Base-by-base conservation (phyloP, 2,797 vertebrate species). In the Lindbergichthys nudifrons region DNA sequence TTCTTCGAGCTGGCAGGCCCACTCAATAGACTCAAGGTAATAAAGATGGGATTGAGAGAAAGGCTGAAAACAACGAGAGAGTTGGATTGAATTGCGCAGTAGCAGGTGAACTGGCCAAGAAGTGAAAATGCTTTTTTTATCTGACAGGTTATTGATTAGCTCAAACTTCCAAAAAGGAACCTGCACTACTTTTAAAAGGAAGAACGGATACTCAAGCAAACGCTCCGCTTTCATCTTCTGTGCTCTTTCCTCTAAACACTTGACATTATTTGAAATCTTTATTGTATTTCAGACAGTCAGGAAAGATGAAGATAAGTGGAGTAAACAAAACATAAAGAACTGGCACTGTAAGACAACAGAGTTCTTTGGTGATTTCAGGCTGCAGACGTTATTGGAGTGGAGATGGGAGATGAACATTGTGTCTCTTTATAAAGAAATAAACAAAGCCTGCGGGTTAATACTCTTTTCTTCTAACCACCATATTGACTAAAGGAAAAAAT, bases 141-240 rank as follows among this genome's bases (percentile, higher is more conserved):
- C 74, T 87, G 86, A 88, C 90, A 85, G 84, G 50, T 86, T 90
- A 93, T 92, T 89, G 89, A 93, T 92, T 64, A 83, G 18, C 51
- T 91, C 75, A 83, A 83, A 87, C 82, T 80, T 87, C 83, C 70
- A 65, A 75, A 87, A 89, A 87, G 63, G 74, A 81, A 77, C 53
- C 57, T 54, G 63, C 64, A 77, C 78, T 70, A 76, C 58, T 73
- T 85, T 79, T 86, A 73, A 70, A 89, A 46, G 43, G 47, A 71
- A 70, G 69, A 81, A 74, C 14, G 21, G 46, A 79, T 62, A 53
- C 36, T 74, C 59, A 73, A 26, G 52, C 59, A 82, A 51, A 48
- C 30, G 30, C 51, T 65, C 41, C 42, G 64, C 45, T 59, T 5
- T 19, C 53, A 57, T 70, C 32, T 51, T 63, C 11, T 42, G 26